Evolutionary conservation across 2,888 invertebrate species (phyloP).

Genomic region (Clostera curtula): DNA sequence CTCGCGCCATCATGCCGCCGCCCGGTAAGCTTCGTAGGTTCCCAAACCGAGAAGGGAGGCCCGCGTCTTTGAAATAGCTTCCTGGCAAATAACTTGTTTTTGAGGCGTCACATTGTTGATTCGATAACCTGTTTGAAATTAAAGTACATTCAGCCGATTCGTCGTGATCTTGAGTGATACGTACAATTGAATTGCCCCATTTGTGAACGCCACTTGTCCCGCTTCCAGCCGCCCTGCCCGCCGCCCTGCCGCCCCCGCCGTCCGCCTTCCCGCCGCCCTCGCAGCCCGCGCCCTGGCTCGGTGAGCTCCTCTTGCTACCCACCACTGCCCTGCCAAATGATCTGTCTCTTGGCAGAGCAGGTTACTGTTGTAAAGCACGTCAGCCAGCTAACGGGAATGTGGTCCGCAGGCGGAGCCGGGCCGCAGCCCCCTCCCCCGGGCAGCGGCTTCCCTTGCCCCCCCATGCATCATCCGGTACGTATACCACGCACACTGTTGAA

Average conservation of each 20-base stretch:
- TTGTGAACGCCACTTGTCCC: too few species aligned
- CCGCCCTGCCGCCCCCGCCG: slow-evolving; percentile 40
- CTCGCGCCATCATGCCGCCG: slow-evolving; percentile 79
- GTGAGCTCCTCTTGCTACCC: slow-evolving; percentile 16
- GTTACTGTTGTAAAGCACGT: too few species aligned
- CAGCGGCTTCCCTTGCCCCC: slow-evolving; percentile 33
- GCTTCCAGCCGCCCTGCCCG: too few species aligned
- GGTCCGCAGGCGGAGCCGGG: slow-evolving; percentile 20
- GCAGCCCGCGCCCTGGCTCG: slow-evolving; percentile 61
- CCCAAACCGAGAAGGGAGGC: too few species aligned
- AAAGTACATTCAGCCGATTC: too few species aligned
- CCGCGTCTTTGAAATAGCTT: too few species aligned
- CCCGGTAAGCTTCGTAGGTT: slow-evolving; percentile 20
- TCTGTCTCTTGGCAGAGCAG: too few species aligned
- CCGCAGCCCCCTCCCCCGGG: slow-evolving; percentile 42
- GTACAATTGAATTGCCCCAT: too few species aligned
- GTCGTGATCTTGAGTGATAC: too few species aligned
- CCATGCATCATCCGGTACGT: slow-evolving; percentile 7
- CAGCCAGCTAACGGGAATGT: neutral
- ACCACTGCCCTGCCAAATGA: neutral
- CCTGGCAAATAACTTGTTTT: too few species aligned
- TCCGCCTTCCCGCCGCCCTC: slow-evolving; percentile 44
- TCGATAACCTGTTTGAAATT: too few species aligned
- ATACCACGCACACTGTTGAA: slow-evolving; percentile 11
- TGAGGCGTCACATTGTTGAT: too few species aligned